Evolutionary conservation across 1,140 invertebrate species (phyloP), one percentile per base, ranked within the genome.

Genomic region (Ips nitidus): DNA sequence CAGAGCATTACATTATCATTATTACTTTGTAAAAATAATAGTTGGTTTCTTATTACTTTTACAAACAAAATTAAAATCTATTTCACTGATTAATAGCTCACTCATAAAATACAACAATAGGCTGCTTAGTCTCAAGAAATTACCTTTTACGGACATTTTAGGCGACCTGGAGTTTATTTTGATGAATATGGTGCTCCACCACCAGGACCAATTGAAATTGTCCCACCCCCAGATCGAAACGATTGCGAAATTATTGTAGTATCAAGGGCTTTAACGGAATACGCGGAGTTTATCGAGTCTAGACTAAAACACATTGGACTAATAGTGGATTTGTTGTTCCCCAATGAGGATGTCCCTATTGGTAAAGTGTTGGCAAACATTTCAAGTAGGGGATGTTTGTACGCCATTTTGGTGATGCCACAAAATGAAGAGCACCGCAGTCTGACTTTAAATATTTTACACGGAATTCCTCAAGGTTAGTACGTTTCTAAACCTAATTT

Each of bases 191-290:
- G 52, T 4, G 22, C 22, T 22, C 68, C 68, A 8, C 61, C 62
- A 36, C 69, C 50, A 7, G 42, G 41, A n/a, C 53, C 37, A 36
- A 22, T 39, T 4, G 43, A 37, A 22, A 65, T 57, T 7, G 36
- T 53, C 37, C 68, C 67, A 55, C 71, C 71, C 47, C 66, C 74
- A 52, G 70, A 73, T n/a, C 68, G 61, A 59, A 94, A 94, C 81
- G 92, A 95, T 76, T 94, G 92, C 81, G 93, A 94, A 82, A 94
- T 95, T 63, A 92, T 95, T 73, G 91, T 93, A 7, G 88, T 92
- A 0, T 89, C 89, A 41, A 92, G 92, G 80, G 79, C 83, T 4
- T 85, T 94, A 57, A 93, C 91, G 92, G 89, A 90, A 73, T 98
- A 97, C 82, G 95, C 93, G 1, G 94, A 97, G 80, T 90, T 88